phyloP scores from a whole-genome alignment of 2,113 vertebrate genomes.

The Eubucco bourcierii region DNA sequence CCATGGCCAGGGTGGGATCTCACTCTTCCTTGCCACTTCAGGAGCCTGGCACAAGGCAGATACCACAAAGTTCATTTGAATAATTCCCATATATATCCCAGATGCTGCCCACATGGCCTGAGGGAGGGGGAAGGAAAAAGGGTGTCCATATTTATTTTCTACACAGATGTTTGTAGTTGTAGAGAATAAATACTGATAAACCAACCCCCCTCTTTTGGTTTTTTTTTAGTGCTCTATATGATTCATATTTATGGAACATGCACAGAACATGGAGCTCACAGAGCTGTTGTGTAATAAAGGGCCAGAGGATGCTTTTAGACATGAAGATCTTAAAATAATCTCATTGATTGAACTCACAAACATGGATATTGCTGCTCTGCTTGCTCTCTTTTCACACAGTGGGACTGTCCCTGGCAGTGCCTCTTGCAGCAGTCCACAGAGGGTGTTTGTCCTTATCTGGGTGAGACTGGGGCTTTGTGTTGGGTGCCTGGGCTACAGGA shows the following conservation, averaged over 20 bases:
- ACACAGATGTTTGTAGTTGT: slow-evolving; percentile 56
- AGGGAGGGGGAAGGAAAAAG: background rate
- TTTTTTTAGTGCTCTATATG: background rate
- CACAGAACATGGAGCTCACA: background rate
- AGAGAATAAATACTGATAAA: slow-evolving; percentile 47
- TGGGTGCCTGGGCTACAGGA: fast-evolving
- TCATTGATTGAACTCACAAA: background rate
- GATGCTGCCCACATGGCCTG: slow-evolving; percentile 63
- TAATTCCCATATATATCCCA: slow-evolving; percentile 70
- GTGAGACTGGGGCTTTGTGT: fast-evolving
- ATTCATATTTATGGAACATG: slow-evolving; percentile 28
- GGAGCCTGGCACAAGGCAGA: slow-evolving; percentile 35
- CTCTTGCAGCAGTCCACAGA: background rate
- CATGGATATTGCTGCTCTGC: background rate
- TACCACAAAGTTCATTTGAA: slow-evolving; percentile 48
- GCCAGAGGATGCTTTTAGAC: background rate
- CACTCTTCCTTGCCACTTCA: slow-evolving; percentile 20
- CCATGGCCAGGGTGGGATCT: background rate
- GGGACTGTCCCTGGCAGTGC: background rate
- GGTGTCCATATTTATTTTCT: slow-evolving; percentile 50
- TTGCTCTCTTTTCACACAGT: background rate
- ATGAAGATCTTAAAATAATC: background rate
- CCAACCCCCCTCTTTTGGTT: background rate
- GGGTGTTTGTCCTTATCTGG: background rate
- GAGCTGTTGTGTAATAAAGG: background rate